Conservation (phyloP, 2,113 vertebrate species). For the Onychostruthus taczanowskii region DNA sequence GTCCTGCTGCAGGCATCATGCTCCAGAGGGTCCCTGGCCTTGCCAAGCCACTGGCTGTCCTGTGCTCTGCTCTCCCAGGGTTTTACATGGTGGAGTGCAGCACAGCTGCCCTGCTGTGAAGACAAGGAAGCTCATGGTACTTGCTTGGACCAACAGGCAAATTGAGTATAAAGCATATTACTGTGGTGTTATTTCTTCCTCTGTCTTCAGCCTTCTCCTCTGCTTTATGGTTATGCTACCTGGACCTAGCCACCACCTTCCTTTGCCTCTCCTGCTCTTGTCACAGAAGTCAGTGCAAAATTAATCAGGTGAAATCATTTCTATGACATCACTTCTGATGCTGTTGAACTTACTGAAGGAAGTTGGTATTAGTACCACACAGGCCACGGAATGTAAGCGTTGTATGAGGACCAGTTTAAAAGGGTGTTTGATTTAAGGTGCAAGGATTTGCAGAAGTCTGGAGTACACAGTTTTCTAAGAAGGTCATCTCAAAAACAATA, state of each 20-base stretch:
- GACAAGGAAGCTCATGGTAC: neutral
- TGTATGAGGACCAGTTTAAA: neutral
- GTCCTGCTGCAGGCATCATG: neutral
- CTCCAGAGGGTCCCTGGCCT: neutral
- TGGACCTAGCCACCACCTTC: neutral
- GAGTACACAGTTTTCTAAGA: neutral
- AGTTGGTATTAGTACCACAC: neutral
- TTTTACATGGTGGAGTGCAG: neutral
- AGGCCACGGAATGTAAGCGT: fast-evolving
- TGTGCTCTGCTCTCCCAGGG: neutral
- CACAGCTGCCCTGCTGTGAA: neutral
- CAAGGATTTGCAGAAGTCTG: neutral
- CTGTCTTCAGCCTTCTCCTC: neutral
- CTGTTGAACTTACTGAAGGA: neutral
- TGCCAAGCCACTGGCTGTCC: fast-evolving
- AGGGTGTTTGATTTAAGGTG: neutral
- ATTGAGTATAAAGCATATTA: neutral
- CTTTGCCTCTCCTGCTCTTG: neutral
- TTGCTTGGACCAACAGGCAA: neutral
- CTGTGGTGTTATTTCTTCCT: neutral
- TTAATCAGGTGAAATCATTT: neutral
- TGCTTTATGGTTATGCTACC: neutral
- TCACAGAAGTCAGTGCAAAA: neutral
- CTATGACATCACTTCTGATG: neutral
- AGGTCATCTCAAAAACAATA: neutral